Percentiles rank a stretch among this genome's conserved stretches.
These are phyloP conservation scores for Salpingus planirostris DNA, from an alignment of 2,888 invertebrate genomes.

Conservation along the genomic window DNA sequence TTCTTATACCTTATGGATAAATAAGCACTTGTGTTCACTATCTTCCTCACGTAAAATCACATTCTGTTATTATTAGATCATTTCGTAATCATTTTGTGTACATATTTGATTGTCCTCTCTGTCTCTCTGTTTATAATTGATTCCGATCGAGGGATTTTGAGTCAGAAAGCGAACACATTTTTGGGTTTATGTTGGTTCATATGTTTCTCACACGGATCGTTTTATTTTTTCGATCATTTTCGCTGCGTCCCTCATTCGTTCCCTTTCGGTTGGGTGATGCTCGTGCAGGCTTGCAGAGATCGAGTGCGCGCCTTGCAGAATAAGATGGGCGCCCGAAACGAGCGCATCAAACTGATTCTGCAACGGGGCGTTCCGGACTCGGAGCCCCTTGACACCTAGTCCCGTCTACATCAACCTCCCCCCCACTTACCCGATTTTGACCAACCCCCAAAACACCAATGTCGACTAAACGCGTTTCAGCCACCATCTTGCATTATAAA, in stretches of 20 bases:
- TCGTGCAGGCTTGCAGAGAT: slow-evolving; percentile 73
- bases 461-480: slow-evolving; percentile 36
- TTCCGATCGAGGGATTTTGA: no score
- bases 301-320: slow-evolving; percentile 77
- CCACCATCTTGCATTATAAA: no score
- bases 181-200: slow-evolving; percentile 19
- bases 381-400: slow-evolving; percentile 61
- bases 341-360: slow-evolving; percentile 78
- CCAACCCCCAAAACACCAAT: slow-evolving; percentile 15
- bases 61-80: no score
- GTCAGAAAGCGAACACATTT: slow-evolving; percentile 34
- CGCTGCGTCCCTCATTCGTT: slow-evolving; percentile 35
- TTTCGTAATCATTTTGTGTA: no score
- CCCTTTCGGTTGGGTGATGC: not conserved
- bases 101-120: no score
- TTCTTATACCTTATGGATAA: slow-evolving; percentile 1
- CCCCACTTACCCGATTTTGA: slow-evolving; percentile 16
- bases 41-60: slow-evolving; percentile 28
- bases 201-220: slow-evolving; percentile 33
- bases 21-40: slow-evolving; percentile 30
- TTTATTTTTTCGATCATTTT: slow-evolving; percentile 41
- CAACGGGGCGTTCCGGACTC: slow-evolving; percentile 81
- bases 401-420: slow-evolving; percentile 13
- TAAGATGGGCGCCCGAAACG: slow-evolving; percentile 79
- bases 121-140: no score